Base-by-base conservation (phyloP, 2,888 invertebrate species). In the Hedya salicella region DNA sequence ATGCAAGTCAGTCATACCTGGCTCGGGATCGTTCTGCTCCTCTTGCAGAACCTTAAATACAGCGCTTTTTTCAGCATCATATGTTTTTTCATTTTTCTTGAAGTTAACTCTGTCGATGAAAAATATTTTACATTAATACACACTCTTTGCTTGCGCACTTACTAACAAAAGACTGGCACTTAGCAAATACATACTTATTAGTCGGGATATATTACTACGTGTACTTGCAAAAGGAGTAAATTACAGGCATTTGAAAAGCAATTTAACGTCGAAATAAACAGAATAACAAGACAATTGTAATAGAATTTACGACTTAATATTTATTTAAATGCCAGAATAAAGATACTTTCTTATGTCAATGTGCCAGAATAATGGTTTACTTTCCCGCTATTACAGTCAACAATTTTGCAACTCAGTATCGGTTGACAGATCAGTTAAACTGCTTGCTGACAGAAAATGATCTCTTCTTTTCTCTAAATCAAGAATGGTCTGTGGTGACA, bases 61-160 rank as follows among this genome's bases (percentile, higher is more conserved):
- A 77, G 97, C 97, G 81, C 97, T 97, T 83, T 97, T 97, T 75
- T 96, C 95, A 64, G 96, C 94, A 81, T 96, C 96, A 91, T 97
- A 97, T 72, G 95, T 95, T 88, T 96, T 97, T 87, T 98, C 98
- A 90, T 97, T 98, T 91, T 98, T 98, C 95, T 98, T 98, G 93
- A 98, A 98, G 92, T 98, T 98, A 36, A 98, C 98, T 78, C 98
- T 98, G 93, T 44, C 67, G 73, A 80, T 66, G 48, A 76, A 71
- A 25, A 78, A 67, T 66, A 57, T 48, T 49, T 60, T 17, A 46
- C 14, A 63, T 52, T 56, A 30, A 57, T 32, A 57, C 57, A 57
- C 44, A 57, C 13, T n/a, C 3, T 11, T 17, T 30, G 25, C 25
- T 25, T 11, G 14, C 32, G 44, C 17, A 19, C 59, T 49, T 50